Evolutionary conservation across 2,888 invertebrate genomes (phyloP), one percentile per base, ranked within the genome.

Genomic region (Linyphia triangularis): DNA sequence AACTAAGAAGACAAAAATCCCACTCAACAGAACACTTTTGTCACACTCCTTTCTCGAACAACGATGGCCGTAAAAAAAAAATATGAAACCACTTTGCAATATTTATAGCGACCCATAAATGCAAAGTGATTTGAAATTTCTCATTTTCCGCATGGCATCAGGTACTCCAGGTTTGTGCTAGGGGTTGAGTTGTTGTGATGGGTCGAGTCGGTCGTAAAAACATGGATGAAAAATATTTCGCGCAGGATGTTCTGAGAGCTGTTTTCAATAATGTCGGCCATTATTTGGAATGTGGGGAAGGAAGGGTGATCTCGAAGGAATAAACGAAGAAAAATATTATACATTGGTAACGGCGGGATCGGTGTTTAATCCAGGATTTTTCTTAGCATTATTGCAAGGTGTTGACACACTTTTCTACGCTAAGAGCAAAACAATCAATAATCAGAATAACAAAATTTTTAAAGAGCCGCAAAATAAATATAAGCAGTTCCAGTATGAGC

Each of bases 111-210:
- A 22, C 30, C 51, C 26, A 67, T 51, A 79, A 79, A 79, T 79
- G 79, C 57, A 79, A 79, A 79, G 67, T 79, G 79, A 79, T 79
- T 72, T 51, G 26, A 51, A 72, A 40, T 43, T 65, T 30, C 78
- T 63, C 77, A 40, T 40, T 26, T 22, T 24, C 77, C 40, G 10
- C 63, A 24, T 63, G 19, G 67, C 63, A 26, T 63, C 63, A 63
- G 26, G 63, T 67, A 33, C 10, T 26, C 26, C 63, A 63, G 26
- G 28, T 24, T n/a, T n/a, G n/a, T n/a, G n/a, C n/a, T n/a, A n/a
- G n/a, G n/a, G n/a, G n/a, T n/a, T n/a, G n/a, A 28, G 63, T 24
- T 4, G 51, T 28, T 16, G 51, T 33, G 73, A 30, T 70, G 26
- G 77, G 28, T 59, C 40, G 77, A 40, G 40, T 13, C 22, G 61